Conservation (phyloP, 2,797 vertebrate genomes). For the Pipistrellus pygmaeus region DNA sequence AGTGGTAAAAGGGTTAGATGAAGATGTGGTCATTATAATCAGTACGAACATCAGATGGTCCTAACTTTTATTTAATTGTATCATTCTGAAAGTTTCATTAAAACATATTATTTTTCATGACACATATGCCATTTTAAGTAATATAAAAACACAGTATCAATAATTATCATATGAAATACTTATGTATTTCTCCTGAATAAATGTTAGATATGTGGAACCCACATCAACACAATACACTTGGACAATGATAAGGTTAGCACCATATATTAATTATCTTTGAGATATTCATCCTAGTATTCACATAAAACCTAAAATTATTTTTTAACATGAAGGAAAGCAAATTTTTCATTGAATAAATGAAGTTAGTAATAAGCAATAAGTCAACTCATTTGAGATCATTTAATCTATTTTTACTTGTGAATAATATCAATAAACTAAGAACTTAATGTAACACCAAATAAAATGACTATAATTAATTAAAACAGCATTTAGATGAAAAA, state of each 20-base stretch:
- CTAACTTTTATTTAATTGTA: not conserved
- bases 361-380: not conserved
- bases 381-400: not conserved
- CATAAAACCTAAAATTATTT: not conserved
- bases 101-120: not conserved
- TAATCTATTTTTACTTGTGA: not conserved
- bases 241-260: not conserved
- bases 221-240: not conserved
- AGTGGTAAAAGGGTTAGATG: not conserved
- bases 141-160: not conserved
- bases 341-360: not conserved
- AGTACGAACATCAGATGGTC: not conserved
- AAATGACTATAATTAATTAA: conserved; percentile 1
- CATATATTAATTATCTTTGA: not conserved
- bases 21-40: not conserved
- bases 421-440: not conserved
- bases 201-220: not conserved
- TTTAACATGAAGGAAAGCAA: not conserved
- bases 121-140: not conserved
- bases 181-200: not conserved
- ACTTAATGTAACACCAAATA: not conserved
- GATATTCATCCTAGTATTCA: not conserved
- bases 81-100: not conserved
- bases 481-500: not conserved
- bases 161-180: not conserved